Evolutionary conservation across 2,888 invertebrate genomes (phyloP).

Genomic region (Hartigia nigra): DNA sequence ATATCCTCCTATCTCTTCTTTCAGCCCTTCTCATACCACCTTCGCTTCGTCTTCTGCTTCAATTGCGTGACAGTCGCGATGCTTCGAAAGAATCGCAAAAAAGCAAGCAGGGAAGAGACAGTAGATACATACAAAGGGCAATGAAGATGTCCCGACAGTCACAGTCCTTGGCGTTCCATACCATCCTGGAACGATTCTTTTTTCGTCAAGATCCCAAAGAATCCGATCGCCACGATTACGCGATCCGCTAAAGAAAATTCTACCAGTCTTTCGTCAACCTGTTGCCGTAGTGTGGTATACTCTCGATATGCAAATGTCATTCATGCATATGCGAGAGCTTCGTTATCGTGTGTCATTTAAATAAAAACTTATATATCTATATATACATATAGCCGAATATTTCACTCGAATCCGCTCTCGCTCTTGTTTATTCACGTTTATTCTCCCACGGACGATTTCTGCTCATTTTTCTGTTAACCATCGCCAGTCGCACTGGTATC

Average conservation of each 20-base stretch:
- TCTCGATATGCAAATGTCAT: not conserved
- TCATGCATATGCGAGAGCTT: not conserved
- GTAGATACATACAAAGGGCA: not conserved
- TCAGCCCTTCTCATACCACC: conserved; percentile 19
- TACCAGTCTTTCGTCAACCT: not conserved
- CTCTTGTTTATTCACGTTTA: not conserved
- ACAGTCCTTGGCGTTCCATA: not conserved
- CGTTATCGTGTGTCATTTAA: not conserved
- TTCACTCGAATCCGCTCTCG: not conserved
- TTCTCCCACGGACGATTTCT: not conserved
- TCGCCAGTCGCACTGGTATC: conserved; percentile 1
- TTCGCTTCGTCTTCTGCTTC: conserved; percentile 10
- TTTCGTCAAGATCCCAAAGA: not conserved
- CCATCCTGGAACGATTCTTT: not conserved
- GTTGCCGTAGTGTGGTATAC: not conserved
- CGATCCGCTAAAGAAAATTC: not conserved
- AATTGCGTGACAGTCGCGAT: not conserved
- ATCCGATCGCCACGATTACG: not conserved
- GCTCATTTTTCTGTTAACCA: not conserved
- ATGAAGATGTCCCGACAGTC: not conserved
- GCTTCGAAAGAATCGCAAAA: not conserved
- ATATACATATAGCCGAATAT: not conserved
- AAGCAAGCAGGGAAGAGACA: not conserved
- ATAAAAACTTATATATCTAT: not conserved
- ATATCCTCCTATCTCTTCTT: not conserved